Conservation (phyloP, 30 jellyfish, hydroid and myxozoan species). For the Aurelia sp. region DNA sequence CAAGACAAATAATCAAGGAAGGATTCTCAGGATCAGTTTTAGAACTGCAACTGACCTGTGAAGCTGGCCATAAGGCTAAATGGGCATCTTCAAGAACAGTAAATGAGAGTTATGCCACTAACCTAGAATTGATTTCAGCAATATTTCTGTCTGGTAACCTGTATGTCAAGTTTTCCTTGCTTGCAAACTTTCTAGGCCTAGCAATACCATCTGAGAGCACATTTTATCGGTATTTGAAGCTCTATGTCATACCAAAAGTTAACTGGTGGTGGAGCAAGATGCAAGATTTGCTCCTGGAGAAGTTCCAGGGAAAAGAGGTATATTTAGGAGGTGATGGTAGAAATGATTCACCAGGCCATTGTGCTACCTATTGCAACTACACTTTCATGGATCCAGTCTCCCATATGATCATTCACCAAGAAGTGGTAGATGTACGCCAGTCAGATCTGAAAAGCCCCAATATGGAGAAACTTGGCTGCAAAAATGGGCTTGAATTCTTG, state of each 20-base stretch:
- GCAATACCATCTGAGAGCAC: no score
- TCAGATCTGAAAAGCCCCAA: not conserved
- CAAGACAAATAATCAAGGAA: no score
- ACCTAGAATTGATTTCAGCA: not conserved
- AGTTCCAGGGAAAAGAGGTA: no score
- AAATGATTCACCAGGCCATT: no score
- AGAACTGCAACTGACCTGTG: no score
- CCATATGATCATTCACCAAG: not conserved
- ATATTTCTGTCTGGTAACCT: not conserved
- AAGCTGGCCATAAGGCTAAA: no score
- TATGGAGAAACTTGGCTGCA: constrained; percentile 15
- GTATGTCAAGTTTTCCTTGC: not conserved
- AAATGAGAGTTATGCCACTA: not conserved
- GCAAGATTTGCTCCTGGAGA: not conserved
- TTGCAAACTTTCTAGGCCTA: not conserved
- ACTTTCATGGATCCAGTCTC: not conserved
- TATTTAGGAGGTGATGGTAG: no score
- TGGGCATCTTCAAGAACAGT: no score
- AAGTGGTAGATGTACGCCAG: not conserved
- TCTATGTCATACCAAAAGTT: no score
- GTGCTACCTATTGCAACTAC: not conserved
- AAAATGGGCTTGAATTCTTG: not conserved
- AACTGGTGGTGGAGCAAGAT: no score
- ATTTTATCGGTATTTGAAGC: no score
- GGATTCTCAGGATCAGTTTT: no score